phyloP scores from a whole-genome alignment of 2,113 vertebrate genomes.

The Hippotragus niger region DNA sequence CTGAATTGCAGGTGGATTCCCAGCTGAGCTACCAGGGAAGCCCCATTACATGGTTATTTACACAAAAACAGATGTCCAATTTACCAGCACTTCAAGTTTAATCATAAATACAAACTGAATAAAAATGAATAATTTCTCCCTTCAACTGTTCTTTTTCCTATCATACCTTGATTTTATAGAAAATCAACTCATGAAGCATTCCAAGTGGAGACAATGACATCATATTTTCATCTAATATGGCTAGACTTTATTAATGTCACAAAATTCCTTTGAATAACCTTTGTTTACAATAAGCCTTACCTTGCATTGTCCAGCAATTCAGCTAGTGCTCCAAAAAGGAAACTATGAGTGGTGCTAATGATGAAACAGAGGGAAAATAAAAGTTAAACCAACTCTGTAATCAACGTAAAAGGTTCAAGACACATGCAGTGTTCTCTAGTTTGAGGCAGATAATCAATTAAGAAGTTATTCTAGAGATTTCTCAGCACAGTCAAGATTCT shows the following conservation, averaged over 20 bases:
- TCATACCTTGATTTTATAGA: neutral
- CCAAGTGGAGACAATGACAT: neutral
- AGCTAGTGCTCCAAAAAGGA: conserved; percentile 88
- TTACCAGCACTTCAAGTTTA: neutral
- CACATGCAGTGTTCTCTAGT: neutral
- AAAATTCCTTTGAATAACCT: neutral
- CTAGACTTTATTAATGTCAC: neutral
- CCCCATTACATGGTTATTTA: neutral
- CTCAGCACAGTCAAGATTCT: neutral
- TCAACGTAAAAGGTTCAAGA: neutral
- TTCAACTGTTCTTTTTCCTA: neutral
- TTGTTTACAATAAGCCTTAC: conserved; percentile 61
- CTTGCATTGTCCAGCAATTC: conserved; percentile 90
- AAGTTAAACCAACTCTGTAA: neutral
- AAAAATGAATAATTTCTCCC: neutral
- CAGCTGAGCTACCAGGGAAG: neutral
- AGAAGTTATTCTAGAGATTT: neutral
- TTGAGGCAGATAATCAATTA: conserved; percentile 7
- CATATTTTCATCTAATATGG: neutral
- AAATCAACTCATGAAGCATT: neutral
- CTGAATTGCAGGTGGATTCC: neutral
- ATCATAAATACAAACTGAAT: neutral
- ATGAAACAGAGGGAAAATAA: conserved; percentile 19
- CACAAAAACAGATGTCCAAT: neutral
- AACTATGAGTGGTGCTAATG: conserved; percentile 85